Percentiles rank a stretch among this genome's conserved stretches.
Conservation (phyloP, 2,797 vertebrate species). For the Poeciliopsis gracilis region DNA sequence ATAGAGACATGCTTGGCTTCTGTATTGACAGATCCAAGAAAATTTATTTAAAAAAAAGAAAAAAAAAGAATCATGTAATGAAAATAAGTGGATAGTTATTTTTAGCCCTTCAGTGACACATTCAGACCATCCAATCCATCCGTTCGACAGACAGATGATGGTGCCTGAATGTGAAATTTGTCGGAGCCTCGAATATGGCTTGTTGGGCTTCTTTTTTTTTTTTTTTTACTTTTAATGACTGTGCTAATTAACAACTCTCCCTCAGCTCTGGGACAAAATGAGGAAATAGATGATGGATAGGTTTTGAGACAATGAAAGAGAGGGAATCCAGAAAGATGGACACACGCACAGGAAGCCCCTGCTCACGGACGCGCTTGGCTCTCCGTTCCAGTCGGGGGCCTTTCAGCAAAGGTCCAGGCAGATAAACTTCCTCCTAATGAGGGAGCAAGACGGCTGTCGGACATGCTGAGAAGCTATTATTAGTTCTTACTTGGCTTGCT, state of each 20-base stretch:
- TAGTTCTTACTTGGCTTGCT: slow-evolving; percentile 50
- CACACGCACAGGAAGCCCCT: slow-evolving; percentile 41
- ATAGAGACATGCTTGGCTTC: slow-evolving; percentile 2
- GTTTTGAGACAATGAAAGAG: slow-evolving; percentile 60
- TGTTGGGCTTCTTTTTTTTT: slow-evolving; percentile 7
- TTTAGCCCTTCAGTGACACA: slow-evolving; percentile 61
- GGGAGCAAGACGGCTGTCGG: slow-evolving; percentile 49
- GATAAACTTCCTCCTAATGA: slow-evolving; percentile 68
- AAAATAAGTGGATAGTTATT: slow-evolving; percentile 57
- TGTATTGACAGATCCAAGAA: slow-evolving; percentile 24
- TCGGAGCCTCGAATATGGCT: slow-evolving; percentile 27
- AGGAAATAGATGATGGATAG: slow-evolving; percentile 55
- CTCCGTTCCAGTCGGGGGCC: slow-evolving; percentile 51
- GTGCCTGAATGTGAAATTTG: slow-evolving; percentile 60
- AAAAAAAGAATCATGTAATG: slow-evolving; percentile 29
- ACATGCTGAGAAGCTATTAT: slow-evolving; percentile 63
- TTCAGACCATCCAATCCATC: slow-evolving; percentile 60
- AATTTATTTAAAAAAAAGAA: slow-evolving; percentile 19
- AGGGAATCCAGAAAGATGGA: slow-evolving; percentile 28
- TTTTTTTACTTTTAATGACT: slow-evolving; percentile 61
- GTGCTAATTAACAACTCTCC: slow-evolving; percentile 66
- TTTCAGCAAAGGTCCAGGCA: slow-evolving; percentile 58
- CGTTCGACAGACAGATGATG: slow-evolving; percentile 45
- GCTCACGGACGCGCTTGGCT: slow-evolving; percentile 46
- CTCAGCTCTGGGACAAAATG: slow-evolving; percentile 43